A percentile compares a stretch with the other conserved stretches of the same genome.
These are phyloP conservation scores for Tympanuchus pallidicinctus DNA, from an alignment of 2,113 vertebrate species.

Conservation along the genomic window DNA sequence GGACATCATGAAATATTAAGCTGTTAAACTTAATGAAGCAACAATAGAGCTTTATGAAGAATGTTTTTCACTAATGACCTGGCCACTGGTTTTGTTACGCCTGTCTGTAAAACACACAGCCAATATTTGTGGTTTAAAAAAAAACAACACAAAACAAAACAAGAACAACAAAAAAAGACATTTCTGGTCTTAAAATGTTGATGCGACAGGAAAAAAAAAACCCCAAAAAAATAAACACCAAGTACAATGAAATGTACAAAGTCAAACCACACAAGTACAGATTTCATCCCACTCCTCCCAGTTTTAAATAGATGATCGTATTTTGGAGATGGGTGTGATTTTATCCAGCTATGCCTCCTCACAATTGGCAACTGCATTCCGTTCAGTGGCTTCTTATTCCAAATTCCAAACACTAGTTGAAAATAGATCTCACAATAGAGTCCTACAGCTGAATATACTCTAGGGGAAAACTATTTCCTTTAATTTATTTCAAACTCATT, in stretches of 20 bases:
- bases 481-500: conserved; percentile 52
- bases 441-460: conserved; percentile 55
- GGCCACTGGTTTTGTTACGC: background rate
- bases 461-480: conserved; percentile 38
- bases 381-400: conserved; percentile 30
- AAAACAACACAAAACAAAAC: no score
- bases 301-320: conserved; percentile 57
- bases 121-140: background rate
- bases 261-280: conserved; percentile 48
- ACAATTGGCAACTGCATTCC: conserved; percentile 40
- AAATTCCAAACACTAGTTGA: conserved; percentile 29
- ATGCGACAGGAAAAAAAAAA: background rate
- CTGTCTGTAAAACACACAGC: conserved; percentile 1
- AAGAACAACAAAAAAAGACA: background rate
- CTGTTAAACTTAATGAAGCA: background rate
- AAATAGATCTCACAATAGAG: conserved; percentile 53
- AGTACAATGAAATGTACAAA: conserved; percentile 52
- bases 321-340: conserved; percentile 55
- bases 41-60: background rate
- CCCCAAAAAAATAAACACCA: background rate
- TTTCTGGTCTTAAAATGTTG: background rate
- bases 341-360: conserved; percentile 29
- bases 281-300: conserved; percentile 48
- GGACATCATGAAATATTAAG: background rate
- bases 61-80: conserved; percentile 21